phyloP scores from a whole-genome alignment of 2,113 vertebrate genomes.

The Melospiza melodia region DNA sequence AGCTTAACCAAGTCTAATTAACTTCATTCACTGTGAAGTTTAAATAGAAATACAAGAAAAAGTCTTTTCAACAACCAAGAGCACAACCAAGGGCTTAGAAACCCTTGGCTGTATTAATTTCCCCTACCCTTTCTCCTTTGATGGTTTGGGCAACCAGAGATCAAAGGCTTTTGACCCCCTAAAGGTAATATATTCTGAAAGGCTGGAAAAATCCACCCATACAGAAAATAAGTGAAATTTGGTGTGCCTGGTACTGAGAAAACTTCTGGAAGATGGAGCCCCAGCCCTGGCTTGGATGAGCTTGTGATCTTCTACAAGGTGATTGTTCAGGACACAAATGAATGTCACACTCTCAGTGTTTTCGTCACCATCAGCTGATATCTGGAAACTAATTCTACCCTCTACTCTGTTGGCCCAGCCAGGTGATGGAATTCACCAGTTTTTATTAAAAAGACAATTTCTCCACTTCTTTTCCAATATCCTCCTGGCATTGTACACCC shows the following conservation, averaged over 20 bases:
- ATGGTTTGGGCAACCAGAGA: neutral
- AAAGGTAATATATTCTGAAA: neutral
- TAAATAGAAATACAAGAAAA: neutral
- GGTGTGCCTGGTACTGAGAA: neutral
- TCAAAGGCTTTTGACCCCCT: neutral
- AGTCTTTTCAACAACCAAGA: neutral
- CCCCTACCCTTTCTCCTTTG: neutral
- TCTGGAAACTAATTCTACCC: neutral
- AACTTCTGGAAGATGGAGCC: neutral
- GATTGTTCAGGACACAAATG: neutral
- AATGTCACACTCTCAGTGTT: neutral
- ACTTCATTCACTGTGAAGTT: neutral
- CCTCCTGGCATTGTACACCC: neutral
- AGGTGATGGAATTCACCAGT: neutral
- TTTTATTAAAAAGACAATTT: neutral
- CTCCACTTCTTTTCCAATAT: neutral
- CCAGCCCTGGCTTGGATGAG: neutral
- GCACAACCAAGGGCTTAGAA: neutral
- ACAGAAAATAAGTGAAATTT: neutral
- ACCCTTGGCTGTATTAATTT: neutral
- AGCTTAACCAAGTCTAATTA: constrained; percentile 28
- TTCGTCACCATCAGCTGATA: neutral
- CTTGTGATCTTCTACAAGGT: neutral
- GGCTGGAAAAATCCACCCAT: neutral
- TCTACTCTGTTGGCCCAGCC: neutral